Conservation (phyloP, 2,797 vertebrate species). For the Hippocampus kuda region DNA sequence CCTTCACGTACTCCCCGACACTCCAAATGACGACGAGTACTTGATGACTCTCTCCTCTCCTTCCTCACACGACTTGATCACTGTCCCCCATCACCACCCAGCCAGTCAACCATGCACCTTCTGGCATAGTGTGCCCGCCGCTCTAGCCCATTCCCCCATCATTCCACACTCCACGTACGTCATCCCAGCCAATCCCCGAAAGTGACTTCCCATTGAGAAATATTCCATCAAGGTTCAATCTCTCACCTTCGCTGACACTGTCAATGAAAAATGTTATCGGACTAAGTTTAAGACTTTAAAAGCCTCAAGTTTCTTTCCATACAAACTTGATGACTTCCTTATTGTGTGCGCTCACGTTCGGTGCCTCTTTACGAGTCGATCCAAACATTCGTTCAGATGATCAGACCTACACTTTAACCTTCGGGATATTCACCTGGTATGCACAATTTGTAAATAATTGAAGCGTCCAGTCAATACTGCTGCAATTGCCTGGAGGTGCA, state of each 20-base stretch:
- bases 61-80: constrained; percentile 17
- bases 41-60: constrained; percentile 28
- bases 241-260: not conserved
- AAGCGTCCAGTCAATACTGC: not conserved
- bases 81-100: constrained; percentile 3
- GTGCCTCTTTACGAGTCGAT: no score
- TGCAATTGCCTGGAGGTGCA: not conserved
- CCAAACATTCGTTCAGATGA: not conserved
- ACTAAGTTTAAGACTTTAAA: not conserved
- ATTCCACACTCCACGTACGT: constrained; percentile 33
- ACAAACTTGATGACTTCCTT: not conserved
- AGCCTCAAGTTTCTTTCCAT: not conserved
- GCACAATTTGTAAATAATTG: not conserved
- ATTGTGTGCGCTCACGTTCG: not conserved
- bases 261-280: not conserved
- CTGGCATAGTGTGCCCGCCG: not conserved
- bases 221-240: not conserved
- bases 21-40: constrained; percentile 26
- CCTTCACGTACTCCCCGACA: constrained; percentile 38
- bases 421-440: not conserved
- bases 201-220: constrained; percentile 32
- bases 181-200: constrained; percentile 35
- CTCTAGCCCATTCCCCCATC: constrained; percentile 7
- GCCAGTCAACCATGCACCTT: not conserved
- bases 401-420: not conserved